Evolutionary conservation across 2,888 invertebrate species (phyloP).

Genomic region (Apoda limacodes): DNA sequence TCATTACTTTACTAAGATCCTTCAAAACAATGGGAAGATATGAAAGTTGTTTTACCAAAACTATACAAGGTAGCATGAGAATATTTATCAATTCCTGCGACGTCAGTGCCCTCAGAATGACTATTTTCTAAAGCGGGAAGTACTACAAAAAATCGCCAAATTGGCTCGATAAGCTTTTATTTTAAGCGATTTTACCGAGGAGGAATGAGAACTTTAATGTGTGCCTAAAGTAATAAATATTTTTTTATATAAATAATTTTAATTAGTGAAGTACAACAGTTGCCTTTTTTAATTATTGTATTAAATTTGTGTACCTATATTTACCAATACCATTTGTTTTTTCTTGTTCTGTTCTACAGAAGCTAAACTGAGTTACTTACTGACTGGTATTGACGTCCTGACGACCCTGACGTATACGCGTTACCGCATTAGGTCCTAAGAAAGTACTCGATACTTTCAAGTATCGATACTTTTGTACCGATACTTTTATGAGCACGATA

Average conservation of each 20-base stretch:
- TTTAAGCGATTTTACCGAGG: constrained; percentile 1
- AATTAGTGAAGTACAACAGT: too few species aligned
- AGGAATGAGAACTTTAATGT: too few species aligned
- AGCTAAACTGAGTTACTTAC: too few species aligned
- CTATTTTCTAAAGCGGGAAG: constrained; percentile 17
- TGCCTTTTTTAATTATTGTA: too few species aligned
- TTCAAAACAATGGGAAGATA: constrained; percentile 16
- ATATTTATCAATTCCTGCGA: constrained; percentile 13
- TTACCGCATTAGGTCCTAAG: not conserved
- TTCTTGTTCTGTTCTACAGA: too few species aligned
- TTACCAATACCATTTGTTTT: too few species aligned
- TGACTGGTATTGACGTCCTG: too few species aligned
- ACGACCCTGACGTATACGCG: too few species aligned
- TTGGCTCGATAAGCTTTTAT: constrained; percentile 1
- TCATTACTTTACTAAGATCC: constrained; percentile 11
- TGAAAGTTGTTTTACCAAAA: constrained; percentile 10
- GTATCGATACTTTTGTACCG: constrained; percentile 1
- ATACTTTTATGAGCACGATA: constrained; percentile 1
- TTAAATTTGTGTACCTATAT: too few species aligned
- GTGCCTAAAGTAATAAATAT: too few species aligned
- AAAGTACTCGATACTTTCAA: constrained; percentile 1
- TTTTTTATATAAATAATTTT: too few species aligned
- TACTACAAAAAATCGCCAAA: constrained; percentile 4
- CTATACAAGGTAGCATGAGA: constrained; percentile 10
- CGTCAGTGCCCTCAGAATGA: constrained; percentile 17